A percentile compares a stretch with the other conserved stretches of the same genome.
phyloP scores from a whole-genome alignment of 2,888 invertebrate genomes.

The Sericinus montela region DNA sequence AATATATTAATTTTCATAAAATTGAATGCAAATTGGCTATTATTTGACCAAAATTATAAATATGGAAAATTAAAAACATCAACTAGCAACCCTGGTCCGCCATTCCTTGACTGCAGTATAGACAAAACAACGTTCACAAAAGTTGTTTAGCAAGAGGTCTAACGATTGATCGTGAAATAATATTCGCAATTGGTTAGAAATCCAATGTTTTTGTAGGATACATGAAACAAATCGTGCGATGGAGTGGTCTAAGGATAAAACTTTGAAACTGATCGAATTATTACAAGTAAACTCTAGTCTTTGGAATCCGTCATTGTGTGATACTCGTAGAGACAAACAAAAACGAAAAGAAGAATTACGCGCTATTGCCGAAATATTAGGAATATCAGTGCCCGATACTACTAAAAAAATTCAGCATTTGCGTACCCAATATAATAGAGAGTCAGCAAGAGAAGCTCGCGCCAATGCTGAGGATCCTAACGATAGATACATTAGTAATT shows the following conservation, averaged over 20 bases:
- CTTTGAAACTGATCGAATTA: conserved; percentile 65
- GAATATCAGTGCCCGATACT: conserved; percentile 63
- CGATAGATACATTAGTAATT: conserved; percentile 72
- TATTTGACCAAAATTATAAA: no score
- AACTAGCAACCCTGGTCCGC: no score
- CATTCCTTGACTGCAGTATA: conserved; percentile 7
- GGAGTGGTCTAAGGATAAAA: conserved; percentile 75
- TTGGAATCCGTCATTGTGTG: conserved; percentile 67
- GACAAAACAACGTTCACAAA: conserved; percentile 15
- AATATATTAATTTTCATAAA: no score
- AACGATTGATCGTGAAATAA: conserved; percentile 45
- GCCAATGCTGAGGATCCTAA: conserved; percentile 70
- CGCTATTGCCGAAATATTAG: conserved; percentile 55
- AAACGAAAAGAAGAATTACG: conserved; percentile 65
- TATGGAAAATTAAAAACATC: no score
- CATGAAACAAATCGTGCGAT: conserved; percentile 36
- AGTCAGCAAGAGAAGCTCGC: conserved; percentile 75
- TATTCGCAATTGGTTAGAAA: conserved; percentile 24
- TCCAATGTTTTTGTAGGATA: conserved; percentile 35
- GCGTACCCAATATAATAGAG: conserved; percentile 81
- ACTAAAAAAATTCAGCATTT: conserved; percentile 81
- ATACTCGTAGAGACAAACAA: conserved; percentile 64
- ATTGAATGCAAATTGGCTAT: no score
- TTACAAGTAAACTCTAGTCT: conserved; percentile 62
- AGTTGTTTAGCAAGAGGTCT: conserved; percentile 41